Evolutionary conservation across 2,113 vertebrate genomes (phyloP).

Genomic region (Eubucco bourcierii): DNA sequence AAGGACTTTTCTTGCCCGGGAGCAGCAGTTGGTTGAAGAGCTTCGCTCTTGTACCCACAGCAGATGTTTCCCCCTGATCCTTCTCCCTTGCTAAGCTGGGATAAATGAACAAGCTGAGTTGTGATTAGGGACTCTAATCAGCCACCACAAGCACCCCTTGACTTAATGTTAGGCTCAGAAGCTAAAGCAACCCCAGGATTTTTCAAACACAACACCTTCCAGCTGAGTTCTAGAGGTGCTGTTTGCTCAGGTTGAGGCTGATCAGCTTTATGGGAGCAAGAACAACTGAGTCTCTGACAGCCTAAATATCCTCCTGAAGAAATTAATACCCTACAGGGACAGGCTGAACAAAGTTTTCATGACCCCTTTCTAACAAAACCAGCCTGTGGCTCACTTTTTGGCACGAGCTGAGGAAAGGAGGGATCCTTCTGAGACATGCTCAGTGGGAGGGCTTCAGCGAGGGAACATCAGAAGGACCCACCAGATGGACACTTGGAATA

Average conservation of each 20-base stretch:
- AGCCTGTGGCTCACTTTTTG: constrained; percentile 36
- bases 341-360: constrained; percentile 29
- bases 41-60: not conserved
- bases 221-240: not conserved
- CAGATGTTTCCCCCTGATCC: not conserved
- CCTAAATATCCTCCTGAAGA: constrained; percentile 24
- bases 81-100: not conserved
- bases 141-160: not conserved
- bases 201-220: not conserved
- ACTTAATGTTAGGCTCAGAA: not conserved
- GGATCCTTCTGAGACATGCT: constrained; percentile 40
- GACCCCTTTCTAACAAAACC: constrained; percentile 27
- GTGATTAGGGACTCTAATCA: not conserved
- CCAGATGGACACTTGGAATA: constrained; percentile 60
- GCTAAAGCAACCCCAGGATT: not conserved
- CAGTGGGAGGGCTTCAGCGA: constrained; percentile 8
- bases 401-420: constrained; percentile 39
- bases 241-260: not conserved
- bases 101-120: not conserved
- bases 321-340: not conserved
- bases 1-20: not conserved
- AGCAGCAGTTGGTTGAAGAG: not conserved
- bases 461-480: constrained; percentile 57
- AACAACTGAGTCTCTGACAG: not conserved
- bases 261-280: not conserved